These are phyloP conservation scores for Apamea crenata DNA, from an alignment of 2,888 invertebrate species.

Conservation along the genomic window DNA sequence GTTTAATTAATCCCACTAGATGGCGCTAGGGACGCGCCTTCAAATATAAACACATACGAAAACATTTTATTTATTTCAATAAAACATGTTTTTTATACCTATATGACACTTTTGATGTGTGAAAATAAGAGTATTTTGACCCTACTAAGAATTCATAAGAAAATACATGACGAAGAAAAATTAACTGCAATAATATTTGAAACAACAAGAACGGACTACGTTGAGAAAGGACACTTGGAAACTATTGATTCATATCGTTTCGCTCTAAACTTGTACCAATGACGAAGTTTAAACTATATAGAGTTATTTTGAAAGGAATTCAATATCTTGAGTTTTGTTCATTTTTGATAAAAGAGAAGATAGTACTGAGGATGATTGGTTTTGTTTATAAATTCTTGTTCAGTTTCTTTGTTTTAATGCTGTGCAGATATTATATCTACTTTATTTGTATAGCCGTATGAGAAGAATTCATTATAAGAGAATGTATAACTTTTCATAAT, in stretches of 20 bases:
- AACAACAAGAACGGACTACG: constrained; percentile 15
- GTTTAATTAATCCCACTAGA: no score
- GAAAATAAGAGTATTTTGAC: no score
- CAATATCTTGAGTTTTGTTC: constrained; percentile 50
- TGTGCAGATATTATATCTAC: background rate
- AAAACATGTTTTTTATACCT: no score
- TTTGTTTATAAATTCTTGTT: constrained; percentile 47
- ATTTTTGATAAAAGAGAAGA: constrained; percentile 24
- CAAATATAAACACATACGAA: no score
- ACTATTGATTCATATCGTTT: constrained; percentile 60
- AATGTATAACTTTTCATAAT: background rate
- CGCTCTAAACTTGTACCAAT: constrained; percentile 46
- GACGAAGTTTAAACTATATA: constrained; percentile 51
- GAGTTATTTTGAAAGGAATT: constrained; percentile 61
- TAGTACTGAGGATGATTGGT: constrained; percentile 39
- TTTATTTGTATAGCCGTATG: background rate
- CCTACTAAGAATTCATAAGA: background rate
- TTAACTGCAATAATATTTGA: constrained; percentile 14
- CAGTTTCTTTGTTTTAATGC: background rate
- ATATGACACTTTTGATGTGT: background rate
- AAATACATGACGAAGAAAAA: constrained; percentile 5
- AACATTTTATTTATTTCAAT: no score
- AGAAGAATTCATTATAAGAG: background rate
- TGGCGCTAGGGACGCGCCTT: no score
- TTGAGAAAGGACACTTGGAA: constrained; percentile 29